These are phyloP conservation scores for Lampropteryx suffumata DNA, from an alignment of 2,888 invertebrate genomes.

Conservation along the genomic window DNA sequence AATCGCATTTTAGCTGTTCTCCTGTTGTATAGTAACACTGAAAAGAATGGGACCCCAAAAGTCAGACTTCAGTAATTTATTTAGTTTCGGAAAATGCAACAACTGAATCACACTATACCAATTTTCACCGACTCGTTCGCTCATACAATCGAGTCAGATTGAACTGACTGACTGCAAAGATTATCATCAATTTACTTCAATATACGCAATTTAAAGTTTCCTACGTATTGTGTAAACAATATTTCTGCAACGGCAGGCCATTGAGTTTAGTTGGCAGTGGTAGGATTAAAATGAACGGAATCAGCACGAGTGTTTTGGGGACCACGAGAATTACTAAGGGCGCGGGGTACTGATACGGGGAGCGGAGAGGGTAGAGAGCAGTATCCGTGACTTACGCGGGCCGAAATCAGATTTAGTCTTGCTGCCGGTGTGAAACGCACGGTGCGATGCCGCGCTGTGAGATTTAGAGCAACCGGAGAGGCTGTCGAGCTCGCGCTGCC, in stretches of 20 bases:
- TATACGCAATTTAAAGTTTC: no score
- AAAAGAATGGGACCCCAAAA: no score
- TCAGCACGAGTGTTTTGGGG: conserved; percentile 33
- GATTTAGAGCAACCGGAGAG: conserved; percentile 17
- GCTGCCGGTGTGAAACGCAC: conserved; percentile 59
- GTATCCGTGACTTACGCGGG: conserved; percentile 49
- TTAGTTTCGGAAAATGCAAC: no score
- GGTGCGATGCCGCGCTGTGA: conserved; percentile 45
- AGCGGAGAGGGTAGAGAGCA: conserved; percentile 52
- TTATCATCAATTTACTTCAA: no score
- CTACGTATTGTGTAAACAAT: no score
- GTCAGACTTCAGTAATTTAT: no score
- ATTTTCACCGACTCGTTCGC: no score
- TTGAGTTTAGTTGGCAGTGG: neutral
- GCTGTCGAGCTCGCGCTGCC: conserved; percentile 13
- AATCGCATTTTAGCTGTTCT: no score
- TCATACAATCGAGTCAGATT: no score
- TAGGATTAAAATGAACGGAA: conserved; percentile 24
- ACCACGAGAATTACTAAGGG: conserved; percentile 38
- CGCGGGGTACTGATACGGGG: conserved; percentile 39
- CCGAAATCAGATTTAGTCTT: conserved; percentile 71
- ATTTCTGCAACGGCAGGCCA: neutral
- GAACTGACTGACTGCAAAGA: no score
- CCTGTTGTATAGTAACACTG: no score
- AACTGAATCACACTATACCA: no score